phyloP scores from a whole-genome alignment of 2,888 invertebrate genomes.

The Lottia gigantea region DNA sequence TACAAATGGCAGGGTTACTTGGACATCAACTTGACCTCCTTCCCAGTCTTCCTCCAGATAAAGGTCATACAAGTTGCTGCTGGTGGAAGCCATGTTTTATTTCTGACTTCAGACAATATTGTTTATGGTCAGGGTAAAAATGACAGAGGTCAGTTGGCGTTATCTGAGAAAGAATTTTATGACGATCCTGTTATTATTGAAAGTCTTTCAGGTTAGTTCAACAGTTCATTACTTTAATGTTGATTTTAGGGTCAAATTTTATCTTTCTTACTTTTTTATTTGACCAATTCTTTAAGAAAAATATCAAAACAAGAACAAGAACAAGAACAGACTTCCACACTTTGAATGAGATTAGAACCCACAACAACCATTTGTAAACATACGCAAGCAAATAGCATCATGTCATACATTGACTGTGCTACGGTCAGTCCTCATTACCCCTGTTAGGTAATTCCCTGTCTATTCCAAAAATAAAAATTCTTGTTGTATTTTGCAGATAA shows the following conservation, averaged over 20 bases:
- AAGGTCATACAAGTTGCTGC: conserved; percentile 48
- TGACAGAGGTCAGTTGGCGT: conserved; percentile 61
- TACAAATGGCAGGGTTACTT: conserved; percentile 56
- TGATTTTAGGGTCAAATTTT: no score
- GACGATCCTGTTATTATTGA: conserved; percentile 49
- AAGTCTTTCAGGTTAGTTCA: conserved; percentile 42
- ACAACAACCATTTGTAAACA: background rate
- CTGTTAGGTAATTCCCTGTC: no score
- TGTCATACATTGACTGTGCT: background rate
- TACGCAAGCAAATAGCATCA: background rate
- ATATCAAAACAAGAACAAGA: no score
- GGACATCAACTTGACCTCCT: conserved; percentile 44
- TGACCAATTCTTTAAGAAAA: no score
- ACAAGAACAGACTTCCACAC: no score
- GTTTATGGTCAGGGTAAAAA: conserved; percentile 62
- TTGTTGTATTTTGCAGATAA: conserved; percentile 39
- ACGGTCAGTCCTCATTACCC: background rate
- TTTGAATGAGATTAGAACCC: no score
- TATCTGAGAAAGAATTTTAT: conserved; percentile 36
- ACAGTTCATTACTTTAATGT: no score
- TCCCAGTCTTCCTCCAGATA: conserved; percentile 40
- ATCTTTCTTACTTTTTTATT: no score
- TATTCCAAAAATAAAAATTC: background rate
- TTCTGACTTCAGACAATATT: conserved; percentile 54
- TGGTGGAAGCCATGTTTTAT: conserved; percentile 57